Evolutionary conservation across 2,797 vertebrate species (phyloP).

Genomic region (Morus bassanus): DNA sequence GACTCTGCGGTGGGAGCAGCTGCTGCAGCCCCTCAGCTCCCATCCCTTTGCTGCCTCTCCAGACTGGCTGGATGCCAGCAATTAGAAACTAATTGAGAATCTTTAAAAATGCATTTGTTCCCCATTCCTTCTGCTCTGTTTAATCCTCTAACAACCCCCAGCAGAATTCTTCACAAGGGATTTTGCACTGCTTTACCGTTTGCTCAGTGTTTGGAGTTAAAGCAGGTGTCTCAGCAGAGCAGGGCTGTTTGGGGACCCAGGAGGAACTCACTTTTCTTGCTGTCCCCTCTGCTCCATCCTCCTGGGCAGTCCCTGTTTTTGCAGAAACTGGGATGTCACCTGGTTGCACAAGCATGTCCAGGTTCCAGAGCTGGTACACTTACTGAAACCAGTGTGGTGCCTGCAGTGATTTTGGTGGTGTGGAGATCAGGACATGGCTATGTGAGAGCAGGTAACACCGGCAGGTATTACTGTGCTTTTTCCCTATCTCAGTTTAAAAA

Average conservation of each 20-base stretch:
- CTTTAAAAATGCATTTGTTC: constrained; percentile 41
- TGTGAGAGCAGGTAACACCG: neutral
- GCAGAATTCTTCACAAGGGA: neutral
- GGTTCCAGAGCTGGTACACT: neutral
- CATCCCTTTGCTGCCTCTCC: neutral
- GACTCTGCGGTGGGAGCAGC: neutral
- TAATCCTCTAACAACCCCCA: constrained; percentile 11
- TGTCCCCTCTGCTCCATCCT: neutral
- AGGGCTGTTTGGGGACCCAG: neutral
- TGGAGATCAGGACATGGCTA: neutral
- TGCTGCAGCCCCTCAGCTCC: neutral
- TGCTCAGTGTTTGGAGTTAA: neutral
- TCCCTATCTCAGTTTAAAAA: neutral
- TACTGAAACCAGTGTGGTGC: neutral
- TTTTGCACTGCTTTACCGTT: neutral
- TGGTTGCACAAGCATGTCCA: neutral
- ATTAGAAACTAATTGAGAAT: constrained; percentile 42
- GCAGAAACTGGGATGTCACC: neutral
- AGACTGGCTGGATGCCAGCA: neutral
- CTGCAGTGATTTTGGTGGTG: neutral
- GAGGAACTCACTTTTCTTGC: neutral
- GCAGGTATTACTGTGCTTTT: neutral
- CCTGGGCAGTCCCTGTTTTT: neutral
- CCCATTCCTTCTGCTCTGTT: constrained; percentile 44
- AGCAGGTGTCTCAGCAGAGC: neutral